Evolutionary conservation across 2,113 vertebrate genomes (phyloP).

Genomic region (Gadus macrocephalus): DNA sequence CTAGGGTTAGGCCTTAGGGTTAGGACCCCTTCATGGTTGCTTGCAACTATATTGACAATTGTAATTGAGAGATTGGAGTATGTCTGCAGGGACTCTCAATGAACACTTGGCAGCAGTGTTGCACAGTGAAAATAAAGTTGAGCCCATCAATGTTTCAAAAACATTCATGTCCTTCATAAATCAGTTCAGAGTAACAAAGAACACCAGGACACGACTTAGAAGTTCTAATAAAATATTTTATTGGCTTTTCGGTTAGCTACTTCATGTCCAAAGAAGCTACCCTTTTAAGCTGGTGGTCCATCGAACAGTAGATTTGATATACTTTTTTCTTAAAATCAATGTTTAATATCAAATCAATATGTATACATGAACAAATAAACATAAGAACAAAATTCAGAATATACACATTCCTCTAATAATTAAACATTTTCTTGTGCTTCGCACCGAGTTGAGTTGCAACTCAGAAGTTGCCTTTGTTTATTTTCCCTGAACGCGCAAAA

Average conservation of each 20-base stretch:
- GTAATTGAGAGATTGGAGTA: neutral
- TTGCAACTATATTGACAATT: no score
- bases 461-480: slow-evolving; percentile 36
- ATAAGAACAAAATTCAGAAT: slow-evolving; percentile 54
- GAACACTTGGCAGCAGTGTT: slow-evolving; percentile 34
- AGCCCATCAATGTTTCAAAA: neutral
- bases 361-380: slow-evolving; percentile 45
- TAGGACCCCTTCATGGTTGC: no score
- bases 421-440: slow-evolving; percentile 42
- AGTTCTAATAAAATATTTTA: slow-evolving; percentile 63
- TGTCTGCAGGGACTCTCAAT: neutral
- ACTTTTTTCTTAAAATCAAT: slow-evolving; percentile 19
- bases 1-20: no score
- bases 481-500: neutral
- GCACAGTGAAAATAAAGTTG: neutral
- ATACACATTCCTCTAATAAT: slow-evolving; percentile 51
- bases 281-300: slow-evolving; percentile 47
- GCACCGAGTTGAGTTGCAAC: slow-evolving; percentile 30
- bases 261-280: slow-evolving; percentile 26
- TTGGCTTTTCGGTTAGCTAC: slow-evolving; percentile 57
- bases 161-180: neutral
- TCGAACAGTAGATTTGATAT: slow-evolving; percentile 35
- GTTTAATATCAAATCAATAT: slow-evolving; percentile 50
- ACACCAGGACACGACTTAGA: neutral
- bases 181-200: neutral